A percentile compares a stretch with the other conserved stretches of the same genome.
Conservation (phyloP, 64 coral and sea anemone species). For the Montipora sp. region DNA sequence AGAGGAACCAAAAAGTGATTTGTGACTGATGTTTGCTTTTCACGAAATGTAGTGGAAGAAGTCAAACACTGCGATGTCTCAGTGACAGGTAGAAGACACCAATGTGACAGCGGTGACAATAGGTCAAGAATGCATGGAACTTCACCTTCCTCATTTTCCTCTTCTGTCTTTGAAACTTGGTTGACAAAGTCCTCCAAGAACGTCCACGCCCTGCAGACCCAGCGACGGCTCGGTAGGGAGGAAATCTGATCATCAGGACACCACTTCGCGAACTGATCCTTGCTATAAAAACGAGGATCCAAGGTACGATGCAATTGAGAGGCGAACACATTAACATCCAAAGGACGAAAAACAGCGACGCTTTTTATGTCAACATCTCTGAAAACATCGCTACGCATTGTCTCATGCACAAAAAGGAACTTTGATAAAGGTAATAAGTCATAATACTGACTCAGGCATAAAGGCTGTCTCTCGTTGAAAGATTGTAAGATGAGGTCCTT, state of each 20-base stretch:
- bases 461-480: neutral
- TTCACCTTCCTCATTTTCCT: neutral
- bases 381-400: conserved; percentile 19
- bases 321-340: conserved; percentile 38
- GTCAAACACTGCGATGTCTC: no score
- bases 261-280: conserved; percentile 18
- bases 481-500: conserved; percentile 15
- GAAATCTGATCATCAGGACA: neutral
- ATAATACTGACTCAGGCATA: conserved; percentile 13
- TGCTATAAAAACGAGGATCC: neutral
- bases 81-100: conserved; percentile 51
- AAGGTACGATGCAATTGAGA: neutral
- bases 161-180: neutral
- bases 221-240: neutral
- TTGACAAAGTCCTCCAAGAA: neutral
- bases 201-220: conserved; percentile 48
- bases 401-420: conserved; percentile 27
- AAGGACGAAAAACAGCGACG: conserved; percentile 30
- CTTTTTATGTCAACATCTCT: no score
- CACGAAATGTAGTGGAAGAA: neutral
- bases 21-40: no score
- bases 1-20: conserved; percentile 27
- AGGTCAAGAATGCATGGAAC: neutral
- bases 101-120: neutral
- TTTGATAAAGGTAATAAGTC: neutral